Evolutionary conservation across 2,888 invertebrate genomes (phyloP), one percentile per base, ranked within the genome.

Genomic region (Bimastos eiseni): DNA sequence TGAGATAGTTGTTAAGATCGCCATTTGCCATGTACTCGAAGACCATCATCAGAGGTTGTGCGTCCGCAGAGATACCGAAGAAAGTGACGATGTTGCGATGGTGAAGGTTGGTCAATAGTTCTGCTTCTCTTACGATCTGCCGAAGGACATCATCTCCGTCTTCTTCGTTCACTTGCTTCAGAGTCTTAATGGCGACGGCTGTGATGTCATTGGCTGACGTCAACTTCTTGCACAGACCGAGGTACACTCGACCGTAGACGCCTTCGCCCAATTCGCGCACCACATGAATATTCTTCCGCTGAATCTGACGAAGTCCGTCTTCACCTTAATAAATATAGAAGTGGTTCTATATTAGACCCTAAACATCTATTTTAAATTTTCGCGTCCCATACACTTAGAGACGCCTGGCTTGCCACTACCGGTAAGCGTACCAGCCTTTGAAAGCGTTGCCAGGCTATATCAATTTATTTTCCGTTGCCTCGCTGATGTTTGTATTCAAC

Each of bases 41-140:
- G 84, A 95, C 92, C 94, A 95, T 94, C 94, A 94, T 94, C 90
- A 93, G 93, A 17, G 92, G 93, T 49, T 94, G 93, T 21, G 92
- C 93, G 86, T 94, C 94, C 0, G 93, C 92, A 88, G 94, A 94
- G 8, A 95, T 93, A 0, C 95, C 95, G 91, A 95, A 93, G 91
- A 95, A 94, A 6, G 93, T 93, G 34, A 95, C 94, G 90, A 95
- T 94, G 91, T 95, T 94, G 37, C 93, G 92, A 92, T 95, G 94
- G 41, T 94, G 93, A 44, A 95, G 92, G 30, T 93, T 93, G 8
- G 94, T 93, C 55, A 95, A 92, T 70, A 95, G 92, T 91, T 95
- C 95, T 1, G 95, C 95, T 92, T 96, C 96, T n/a, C 95, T 93
- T 91, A 95, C 94, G 91, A 96, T 95, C 91, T 95, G 95, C 89